phyloP scores from a whole-genome alignment of 2,888 invertebrate species.

The Cylloceria caligata region DNA sequence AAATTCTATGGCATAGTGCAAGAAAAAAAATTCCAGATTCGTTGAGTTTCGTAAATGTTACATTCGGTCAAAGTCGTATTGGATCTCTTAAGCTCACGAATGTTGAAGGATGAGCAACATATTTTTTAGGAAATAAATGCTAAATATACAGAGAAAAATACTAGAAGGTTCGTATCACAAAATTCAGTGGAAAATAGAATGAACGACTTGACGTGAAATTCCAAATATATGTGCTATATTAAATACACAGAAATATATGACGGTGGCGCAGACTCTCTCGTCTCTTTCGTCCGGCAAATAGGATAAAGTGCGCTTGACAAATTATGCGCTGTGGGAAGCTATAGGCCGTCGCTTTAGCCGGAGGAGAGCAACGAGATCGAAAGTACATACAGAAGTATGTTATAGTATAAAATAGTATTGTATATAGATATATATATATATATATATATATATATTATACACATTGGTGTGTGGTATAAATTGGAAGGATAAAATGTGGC shows the following conservation, averaged over 20 bases:
- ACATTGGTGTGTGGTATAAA: constrained; percentile 3
- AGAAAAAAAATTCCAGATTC: no score
- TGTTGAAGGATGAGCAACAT: no score
- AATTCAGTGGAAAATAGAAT: background rate
- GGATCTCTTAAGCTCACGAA: no score
- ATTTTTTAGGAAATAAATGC: no score
- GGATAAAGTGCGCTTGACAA: constrained; percentile 47
- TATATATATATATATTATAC: constrained; percentile 6
- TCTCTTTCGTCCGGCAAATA: constrained; percentile 37
- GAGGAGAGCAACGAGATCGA: constrained; percentile 28
- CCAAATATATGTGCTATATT: background rate
- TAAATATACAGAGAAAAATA: no score
- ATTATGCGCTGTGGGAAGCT: constrained; percentile 29
- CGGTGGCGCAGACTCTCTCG: constrained; percentile 3
- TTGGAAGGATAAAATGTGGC: constrained; percentile 47
- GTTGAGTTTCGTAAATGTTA: no score
- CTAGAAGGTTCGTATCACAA: no score
- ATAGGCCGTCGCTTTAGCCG: background rate
- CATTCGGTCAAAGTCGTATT: no score
- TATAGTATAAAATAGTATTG: constrained; percentile 3
- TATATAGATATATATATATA: constrained; percentile 19
- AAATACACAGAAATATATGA: background rate
- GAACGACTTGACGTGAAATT: background rate
- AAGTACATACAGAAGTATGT: constrained; percentile 15
- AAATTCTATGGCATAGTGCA: no score